Evolutionary conservation across 2,888 invertebrate genomes (phyloP), one percentile per base, ranked within the genome.

Genomic region (Drosophila atripex): DNA sequence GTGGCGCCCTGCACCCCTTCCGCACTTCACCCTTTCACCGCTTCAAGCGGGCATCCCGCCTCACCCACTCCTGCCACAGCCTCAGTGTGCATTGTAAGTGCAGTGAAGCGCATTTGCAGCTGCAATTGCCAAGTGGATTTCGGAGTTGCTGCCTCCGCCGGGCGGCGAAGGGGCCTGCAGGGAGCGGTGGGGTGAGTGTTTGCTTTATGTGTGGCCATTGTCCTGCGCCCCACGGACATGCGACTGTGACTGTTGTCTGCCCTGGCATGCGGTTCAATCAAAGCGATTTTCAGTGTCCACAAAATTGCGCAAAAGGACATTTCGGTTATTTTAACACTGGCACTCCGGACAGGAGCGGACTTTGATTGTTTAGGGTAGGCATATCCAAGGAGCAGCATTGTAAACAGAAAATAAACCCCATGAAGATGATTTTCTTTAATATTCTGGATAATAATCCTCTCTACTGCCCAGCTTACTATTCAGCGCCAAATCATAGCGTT

Each of bases 251-350:
- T 71, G 55, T 54, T 85, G 73, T 70, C 75, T 74, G 77, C 73
- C 75, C 69, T 73, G 58, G 77, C 74, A 80, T 86, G 85, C 88
- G 85, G 85, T 86, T 88, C 88, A 86, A 86, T 86, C 85, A 86
- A 88, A 88, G 88, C 85, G 88, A 86, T 84, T 86, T 88, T 78
- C 85, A 88, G 88, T 86, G 85, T 86, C 85, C 88, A 86, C 85
- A 86, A 86, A 86, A 86, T 86, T 80, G 84, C 80, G 79, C 80
- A 88, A 86, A 80, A 88, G 85, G 85, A 86, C 85, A 86, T 88
- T 88, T 86, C 84, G 88, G 87, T 84, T 86, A 85, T 85, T 88
- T 85, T 84, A 83, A 84, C 77, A 85, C 80, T 57, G 56, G 28
- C 64, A 46, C 66, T 25, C n/a, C 9, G 18, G 11, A 41, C 23